Conservation (phyloP, 2,888 invertebrate species). For the Drosophila picticornis region DNA sequence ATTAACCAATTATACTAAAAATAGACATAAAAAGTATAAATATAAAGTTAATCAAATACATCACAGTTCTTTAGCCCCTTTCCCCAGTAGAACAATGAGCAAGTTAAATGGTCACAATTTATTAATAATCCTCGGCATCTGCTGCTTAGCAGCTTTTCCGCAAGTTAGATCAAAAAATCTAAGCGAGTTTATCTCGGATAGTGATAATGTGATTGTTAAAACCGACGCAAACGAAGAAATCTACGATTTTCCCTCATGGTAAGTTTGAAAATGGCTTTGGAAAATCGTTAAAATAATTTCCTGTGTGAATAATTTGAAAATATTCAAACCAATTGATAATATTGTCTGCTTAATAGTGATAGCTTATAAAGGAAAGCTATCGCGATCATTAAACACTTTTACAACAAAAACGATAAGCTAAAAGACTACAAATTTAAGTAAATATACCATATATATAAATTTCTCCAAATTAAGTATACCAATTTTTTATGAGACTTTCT, state of each 20-base stretch:
- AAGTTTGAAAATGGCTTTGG: conserved; percentile 57
- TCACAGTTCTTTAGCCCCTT: conserved; percentile 34
- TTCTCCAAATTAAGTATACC: background rate
- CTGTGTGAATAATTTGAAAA: background rate
- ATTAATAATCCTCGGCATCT: conserved; percentile 37
- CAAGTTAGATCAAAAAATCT: conserved; percentile 41
- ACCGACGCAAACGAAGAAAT: conserved; percentile 23
- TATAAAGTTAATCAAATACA: background rate
- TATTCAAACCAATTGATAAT: background rate
- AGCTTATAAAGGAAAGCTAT: background rate
- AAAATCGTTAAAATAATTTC: background rate
- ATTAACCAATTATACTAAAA: conserved; percentile 15
- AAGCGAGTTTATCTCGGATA: conserved; percentile 35
- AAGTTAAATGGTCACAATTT: conserved; percentile 22
- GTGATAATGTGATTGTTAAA: conserved; percentile 46
- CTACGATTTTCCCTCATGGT: conserved; percentile 72
- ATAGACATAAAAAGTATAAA: conserved; percentile 1
- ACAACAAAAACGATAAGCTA: background rate
- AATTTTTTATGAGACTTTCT: background rate
- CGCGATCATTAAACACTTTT: background rate
- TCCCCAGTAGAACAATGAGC: conserved; percentile 27
- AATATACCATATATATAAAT: background rate
- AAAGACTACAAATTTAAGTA: background rate
- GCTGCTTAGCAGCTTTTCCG: conserved; percentile 45
- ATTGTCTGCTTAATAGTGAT: background rate